These are phyloP conservation scores for Cairina moschata DNA, from an alignment of 2,113 vertebrate genomes.

Conservation along the genomic window DNA sequence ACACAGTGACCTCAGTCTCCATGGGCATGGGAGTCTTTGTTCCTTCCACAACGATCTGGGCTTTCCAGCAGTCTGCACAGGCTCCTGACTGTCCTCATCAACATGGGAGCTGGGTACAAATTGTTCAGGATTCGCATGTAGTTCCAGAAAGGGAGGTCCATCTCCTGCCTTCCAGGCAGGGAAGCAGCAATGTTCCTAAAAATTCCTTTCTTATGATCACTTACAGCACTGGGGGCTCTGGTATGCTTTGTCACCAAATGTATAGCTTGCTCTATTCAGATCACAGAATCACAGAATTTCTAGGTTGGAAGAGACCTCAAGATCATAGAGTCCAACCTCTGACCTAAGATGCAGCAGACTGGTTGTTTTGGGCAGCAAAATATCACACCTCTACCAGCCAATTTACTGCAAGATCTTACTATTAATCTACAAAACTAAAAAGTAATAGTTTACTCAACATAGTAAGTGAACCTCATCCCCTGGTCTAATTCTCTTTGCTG, in stretches of 20 bases:
- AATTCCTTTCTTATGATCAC: background rate
- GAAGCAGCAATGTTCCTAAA: background rate
- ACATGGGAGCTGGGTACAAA: background rate
- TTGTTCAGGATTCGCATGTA: background rate
- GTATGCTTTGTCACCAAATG: background rate
- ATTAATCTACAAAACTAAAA: background rate
- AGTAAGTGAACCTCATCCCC: background rate
- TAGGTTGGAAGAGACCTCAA: no score
- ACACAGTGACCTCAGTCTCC: background rate
- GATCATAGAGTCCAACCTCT: no score
- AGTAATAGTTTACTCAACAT: background rate
- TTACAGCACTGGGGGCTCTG: background rate
- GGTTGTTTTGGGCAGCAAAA: background rate
- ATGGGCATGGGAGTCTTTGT: no score
- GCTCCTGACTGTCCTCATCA: background rate
- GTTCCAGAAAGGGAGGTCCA: background rate
- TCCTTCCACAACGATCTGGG: background rate
- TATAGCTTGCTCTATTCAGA: background rate
- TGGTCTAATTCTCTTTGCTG: background rate
- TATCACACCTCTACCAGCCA: background rate
- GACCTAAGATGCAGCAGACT: background rate
- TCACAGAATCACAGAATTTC: no score
- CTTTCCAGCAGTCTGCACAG: background rate
- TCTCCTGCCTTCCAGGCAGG: background rate
- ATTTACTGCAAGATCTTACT: background rate